These are phyloP conservation scores for Pharmacophagus antenor DNA, from an alignment of 2,888 invertebrate genomes.

Conservation along the genomic window DNA sequence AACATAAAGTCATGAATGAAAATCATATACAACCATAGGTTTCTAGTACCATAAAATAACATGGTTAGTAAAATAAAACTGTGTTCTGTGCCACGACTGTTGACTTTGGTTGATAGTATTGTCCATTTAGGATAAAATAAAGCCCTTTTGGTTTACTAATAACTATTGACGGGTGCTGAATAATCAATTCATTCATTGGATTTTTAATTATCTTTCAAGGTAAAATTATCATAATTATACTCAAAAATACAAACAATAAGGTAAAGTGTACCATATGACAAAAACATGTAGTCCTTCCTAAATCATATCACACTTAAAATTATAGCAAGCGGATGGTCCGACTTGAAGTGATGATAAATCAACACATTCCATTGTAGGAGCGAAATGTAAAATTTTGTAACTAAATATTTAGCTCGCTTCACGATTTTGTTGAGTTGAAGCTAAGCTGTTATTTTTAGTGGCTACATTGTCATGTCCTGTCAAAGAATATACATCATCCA, in stretches of 20 bases:
- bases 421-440: too few relatives aligned
- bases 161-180: too few relatives aligned
- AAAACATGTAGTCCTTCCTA: slow-evolving; percentile 7
- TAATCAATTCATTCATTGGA: too few relatives aligned
- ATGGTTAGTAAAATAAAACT: background rate
- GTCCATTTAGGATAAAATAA: too few relatives aligned
- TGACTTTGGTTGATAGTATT: background rate
- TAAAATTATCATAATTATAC: background rate
- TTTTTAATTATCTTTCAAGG: background rate
- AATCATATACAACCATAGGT: too few relatives aligned
- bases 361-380: slow-evolving; percentile 15
- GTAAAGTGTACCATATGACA: slow-evolving; percentile 6
- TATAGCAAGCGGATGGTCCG: slow-evolving; percentile 8
- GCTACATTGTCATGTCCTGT: too few relatives aligned
- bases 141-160: too few relatives aligned
- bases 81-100: background rate
- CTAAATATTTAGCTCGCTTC: slow-evolving; percentile 11
- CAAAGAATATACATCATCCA: too few relatives aligned
- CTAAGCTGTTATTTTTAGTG: too few relatives aligned
- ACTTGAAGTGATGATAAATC: slow-evolving; percentile 20
- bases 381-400: slow-evolving; percentile 5
- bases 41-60: too few relatives aligned
- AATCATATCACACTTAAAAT: slow-evolving; percentile 14
- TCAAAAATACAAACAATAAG: slow-evolving; percentile 5
- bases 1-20: too few relatives aligned